Conservation (phyloP, 2,113 vertebrate genomes). For the Lepisosteus osseus region DNA sequence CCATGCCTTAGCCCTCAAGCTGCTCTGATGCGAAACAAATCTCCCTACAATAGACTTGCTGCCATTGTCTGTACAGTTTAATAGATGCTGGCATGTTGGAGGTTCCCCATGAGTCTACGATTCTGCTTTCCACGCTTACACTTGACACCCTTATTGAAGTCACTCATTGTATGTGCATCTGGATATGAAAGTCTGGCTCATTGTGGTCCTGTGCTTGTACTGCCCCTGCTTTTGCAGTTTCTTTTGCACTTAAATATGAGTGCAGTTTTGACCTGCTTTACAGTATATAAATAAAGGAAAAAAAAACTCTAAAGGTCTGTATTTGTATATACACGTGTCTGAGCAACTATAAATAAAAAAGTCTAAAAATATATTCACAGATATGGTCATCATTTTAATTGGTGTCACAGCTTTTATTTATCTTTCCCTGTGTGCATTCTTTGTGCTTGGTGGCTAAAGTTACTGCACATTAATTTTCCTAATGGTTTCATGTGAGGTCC, state of each 20-base stretch:
- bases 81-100: constrained; percentile 85
- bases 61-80: constrained; percentile 87
- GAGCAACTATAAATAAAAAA: constrained; percentile 97
- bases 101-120: constrained; percentile 75
- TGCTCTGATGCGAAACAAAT: constrained; percentile 78
- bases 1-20: constrained; percentile 81
- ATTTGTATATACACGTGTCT: constrained; percentile 99
- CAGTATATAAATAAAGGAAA: constrained; percentile 86
- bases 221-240: constrained; percentile 69
- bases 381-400: constrained; percentile 76
- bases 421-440: no score
- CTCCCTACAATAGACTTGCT: constrained; percentile 81
- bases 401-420: constrained; percentile 51
- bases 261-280: constrained; percentile 89
- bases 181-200: constrained; percentile 72
- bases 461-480: no score
- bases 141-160: constrained; percentile 72
- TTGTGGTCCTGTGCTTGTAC: constrained; percentile 73
- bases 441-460: no score
- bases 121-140: constrained; percentile 73
- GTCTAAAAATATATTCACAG: constrained; percentile 64
- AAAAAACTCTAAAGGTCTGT: constrained; percentile 80
- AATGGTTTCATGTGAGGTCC: no score
- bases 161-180: constrained; percentile 78
- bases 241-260: constrained; percentile 78